These are phyloP conservation scores for Cebidichthys violaceus DNA, from an alignment of 2,113 vertebrate genomes.

Conservation along the genomic window DNA sequence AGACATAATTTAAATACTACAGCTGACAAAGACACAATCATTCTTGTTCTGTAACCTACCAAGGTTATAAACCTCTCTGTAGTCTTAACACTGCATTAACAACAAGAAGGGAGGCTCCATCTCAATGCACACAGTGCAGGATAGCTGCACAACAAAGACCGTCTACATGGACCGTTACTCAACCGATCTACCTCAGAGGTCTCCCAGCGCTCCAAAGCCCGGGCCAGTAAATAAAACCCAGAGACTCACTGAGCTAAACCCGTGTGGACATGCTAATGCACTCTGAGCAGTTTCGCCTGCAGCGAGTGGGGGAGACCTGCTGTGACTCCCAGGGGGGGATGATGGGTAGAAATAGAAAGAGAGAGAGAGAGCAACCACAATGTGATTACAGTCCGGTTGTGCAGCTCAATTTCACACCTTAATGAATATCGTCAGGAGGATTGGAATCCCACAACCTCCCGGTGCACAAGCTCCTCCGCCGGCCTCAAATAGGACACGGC, in stretches of 20 bases:
- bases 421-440: slow-evolving; percentile 48
- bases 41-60: not conserved
- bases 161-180: slow-evolving; percentile 1
- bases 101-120: too few relatives aligned
- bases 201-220: slow-evolving; percentile 3
- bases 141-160: not conserved
- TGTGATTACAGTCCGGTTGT: slow-evolving; percentile 30
- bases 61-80: not conserved
- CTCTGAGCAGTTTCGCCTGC: not conserved
- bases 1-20: not conserved
- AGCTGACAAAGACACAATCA: not conserved
- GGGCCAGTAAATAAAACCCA: slow-evolving; percentile 37
- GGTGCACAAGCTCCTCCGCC: not conserved
- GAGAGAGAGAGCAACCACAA: slow-evolving; percentile 22
- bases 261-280: slow-evolving; percentile 22
- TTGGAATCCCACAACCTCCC: slow-evolving; percentile 15
- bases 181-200: slow-evolving; percentile 22
- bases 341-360: slow-evolving; percentile 14
- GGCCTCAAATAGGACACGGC: slow-evolving; percentile 7
- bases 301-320: slow-evolving; percentile 28
- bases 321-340: slow-evolving; percentile 33
- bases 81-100: not conserved
- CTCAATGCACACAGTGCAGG: not conserved
- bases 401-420: slow-evolving; percentile 52
- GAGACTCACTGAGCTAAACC: slow-evolving; percentile 16